Percentiles rank a stretch among this genome's conserved stretches.
Evolutionary conservation across 2,888 invertebrate species (phyloP).

Genomic region (Apomyelois bistriatella): DNA sequence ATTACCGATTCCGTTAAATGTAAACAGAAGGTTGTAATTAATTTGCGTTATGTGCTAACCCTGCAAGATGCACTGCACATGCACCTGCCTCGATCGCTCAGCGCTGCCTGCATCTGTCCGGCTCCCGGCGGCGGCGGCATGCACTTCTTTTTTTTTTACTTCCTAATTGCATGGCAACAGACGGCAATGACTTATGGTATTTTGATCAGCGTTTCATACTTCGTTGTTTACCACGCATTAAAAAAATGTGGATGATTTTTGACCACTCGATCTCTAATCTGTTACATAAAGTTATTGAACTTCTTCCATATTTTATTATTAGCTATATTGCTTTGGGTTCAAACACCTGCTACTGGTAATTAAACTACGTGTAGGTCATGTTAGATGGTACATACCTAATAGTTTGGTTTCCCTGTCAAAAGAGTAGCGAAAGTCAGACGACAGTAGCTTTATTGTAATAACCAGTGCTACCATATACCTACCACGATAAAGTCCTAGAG

Average conservation of each 20-base stretch:
- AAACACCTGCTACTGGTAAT: too few relatives aligned
- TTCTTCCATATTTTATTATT: too few relatives aligned
- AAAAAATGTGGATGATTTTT: neutral
- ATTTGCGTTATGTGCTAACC: slow-evolving; percentile 38
- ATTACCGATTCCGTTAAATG: neutral
- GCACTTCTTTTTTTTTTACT: slow-evolving; percentile 49
- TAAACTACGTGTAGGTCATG: too few relatives aligned
- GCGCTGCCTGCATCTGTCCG: slow-evolving; percentile 65
- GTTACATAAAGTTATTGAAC: too few relatives aligned
- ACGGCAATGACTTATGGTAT: slow-evolving; percentile 41
- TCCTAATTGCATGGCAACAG: slow-evolving; percentile 56
- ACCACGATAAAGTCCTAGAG: too few relatives aligned
- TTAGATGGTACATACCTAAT: too few relatives aligned
- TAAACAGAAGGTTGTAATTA: neutral
- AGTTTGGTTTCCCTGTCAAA: too few relatives aligned
- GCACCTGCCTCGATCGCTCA: slow-evolving; percentile 71
- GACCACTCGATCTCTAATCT: neutral
- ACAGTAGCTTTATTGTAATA: too few relatives aligned
- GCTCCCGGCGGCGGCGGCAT: slow-evolving; percentile 39
- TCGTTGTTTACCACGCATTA: too few relatives aligned
- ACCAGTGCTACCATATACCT: too few relatives aligned
- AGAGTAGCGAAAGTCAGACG: too few relatives aligned
- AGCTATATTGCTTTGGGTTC: too few relatives aligned
- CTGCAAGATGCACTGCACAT: slow-evolving; percentile 33
- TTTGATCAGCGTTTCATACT: slow-evolving; percentile 29